phyloP scores from a whole-genome alignment of 2,113 vertebrate genomes.

The Protomyctophum bolini region DNA sequence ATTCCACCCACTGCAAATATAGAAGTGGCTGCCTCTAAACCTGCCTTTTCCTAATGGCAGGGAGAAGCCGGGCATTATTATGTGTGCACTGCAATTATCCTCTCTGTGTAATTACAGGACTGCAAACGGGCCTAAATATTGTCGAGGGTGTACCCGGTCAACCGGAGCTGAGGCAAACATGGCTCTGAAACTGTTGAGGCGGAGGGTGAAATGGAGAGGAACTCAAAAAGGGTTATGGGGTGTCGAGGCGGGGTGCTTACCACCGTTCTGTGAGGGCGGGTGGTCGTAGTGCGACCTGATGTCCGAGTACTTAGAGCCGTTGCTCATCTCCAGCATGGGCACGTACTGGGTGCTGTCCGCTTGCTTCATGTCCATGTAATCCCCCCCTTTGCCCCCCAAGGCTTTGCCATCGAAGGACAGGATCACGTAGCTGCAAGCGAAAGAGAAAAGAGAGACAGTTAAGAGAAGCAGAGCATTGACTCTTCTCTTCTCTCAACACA shows the following conservation, averaged over 20 bases:
- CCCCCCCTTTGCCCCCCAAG: conserved; percentile 90
- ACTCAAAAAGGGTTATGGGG: not conserved
- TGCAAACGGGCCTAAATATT: conserved; percentile 61
- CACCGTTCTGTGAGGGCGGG: conserved; percentile 91
- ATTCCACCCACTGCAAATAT: conserved; percentile 57
- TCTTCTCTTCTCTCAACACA: no score
- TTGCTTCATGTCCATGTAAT: conserved; percentile 99
- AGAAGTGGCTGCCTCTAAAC: conserved; percentile 50
- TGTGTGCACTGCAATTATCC: conserved; percentile 74
- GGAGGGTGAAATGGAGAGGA: conserved; percentile 10
- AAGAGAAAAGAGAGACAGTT: conserved; percentile 25
- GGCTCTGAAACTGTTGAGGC: conserved; percentile 41
- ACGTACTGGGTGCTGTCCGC: conserved; percentile 94
- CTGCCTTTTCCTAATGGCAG: conserved; percentile 69
- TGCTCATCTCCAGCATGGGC: conserved; percentile 95
- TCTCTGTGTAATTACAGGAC: conserved; percentile 73
- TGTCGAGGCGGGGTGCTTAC: conserved; percentile 65
- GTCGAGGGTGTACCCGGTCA: conserved; percentile 70
- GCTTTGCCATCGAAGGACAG: conserved; percentile 96
- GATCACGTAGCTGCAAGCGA: conserved; percentile 90
- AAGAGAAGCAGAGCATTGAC: no score
- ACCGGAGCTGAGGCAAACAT: conserved; percentile 58
- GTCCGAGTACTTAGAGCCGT: conserved; percentile 90
- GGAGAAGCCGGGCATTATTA: conserved; percentile 71
- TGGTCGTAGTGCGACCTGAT: conserved; percentile 90